Evolutionary conservation across 2,888 invertebrate genomes (phyloP), one percentile per base, ranked within the genome.

Genomic region (Cybosia mesomella): DNA sequence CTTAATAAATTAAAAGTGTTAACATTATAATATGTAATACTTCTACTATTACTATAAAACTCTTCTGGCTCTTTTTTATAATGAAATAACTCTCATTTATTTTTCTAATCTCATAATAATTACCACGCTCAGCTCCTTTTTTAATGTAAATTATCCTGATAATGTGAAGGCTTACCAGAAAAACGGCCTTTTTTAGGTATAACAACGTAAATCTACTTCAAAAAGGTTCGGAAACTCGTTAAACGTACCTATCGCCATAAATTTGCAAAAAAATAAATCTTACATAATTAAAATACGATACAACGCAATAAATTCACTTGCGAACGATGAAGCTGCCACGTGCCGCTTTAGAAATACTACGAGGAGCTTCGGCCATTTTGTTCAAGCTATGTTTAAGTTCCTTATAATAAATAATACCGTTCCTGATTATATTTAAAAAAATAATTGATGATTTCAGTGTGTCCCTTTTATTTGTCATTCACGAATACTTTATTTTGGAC

Each of bases 241-340:
- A 74, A 71, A 70, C 36, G 60, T 76, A 72, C 65, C 66, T 67
- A 71, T 70, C 54, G 79, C 75, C 66, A 84, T 86, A 87, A 85
- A 86, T 86, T 79, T 73, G 65, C 58, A 75, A 83, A 82, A 82
- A 77, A 79, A 79, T 80, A 80, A 84, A 84, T 84, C 80, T 82
- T 79, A 73, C 79, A 80, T 85, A 84, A 87, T 87, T 86, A 86
- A 86, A 87, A 83, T 84, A 83, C 75, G 83, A 81, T 84, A 82
- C 79, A 75, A 75, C 79, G 86, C 80, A 80, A 85, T 87, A 87
- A 87, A 87, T 87, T 84, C 76, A 68, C 74, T 80, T 73, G 80
- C 79, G 75, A 72, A 70, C 72, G 68, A 75, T 71, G 72, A 76
- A 73, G 77, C 75, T 64, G 53, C 28, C 34, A 21, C 62, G 54